Base-by-base conservation (phyloP, 2,113 vertebrate species). In the Chionodraco myersi region DNA sequence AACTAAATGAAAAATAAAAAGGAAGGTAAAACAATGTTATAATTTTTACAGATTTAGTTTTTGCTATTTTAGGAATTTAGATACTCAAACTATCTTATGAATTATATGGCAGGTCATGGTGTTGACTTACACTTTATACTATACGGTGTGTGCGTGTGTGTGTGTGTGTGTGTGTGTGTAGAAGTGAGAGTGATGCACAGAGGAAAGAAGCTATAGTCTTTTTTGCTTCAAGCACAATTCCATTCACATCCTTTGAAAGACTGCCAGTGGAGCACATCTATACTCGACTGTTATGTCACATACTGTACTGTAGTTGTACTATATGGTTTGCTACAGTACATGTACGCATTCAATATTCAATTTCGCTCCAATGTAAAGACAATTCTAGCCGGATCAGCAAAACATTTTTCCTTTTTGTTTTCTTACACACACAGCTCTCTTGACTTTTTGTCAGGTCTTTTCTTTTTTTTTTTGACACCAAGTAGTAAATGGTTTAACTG, bases 161-260 rank as follows among this genome's bases (percentile, higher is more conserved):
- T 30, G 2, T 26, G 26, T 3, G 26, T 26, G 2, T 30, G 2
- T 26, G 13, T 66, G 8, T 51, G 61, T 60, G 53, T 56, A 30
- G n/a, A 14, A 30, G 78, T 53, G 60, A 26, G 57, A 71, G 79
- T 58, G 53, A 62, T 69, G 45, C 10, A 66, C 48, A 45, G 8
- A 61, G 23, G 57, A 84, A 75, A 79, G 18, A 30, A 75, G 59
- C 60, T 52, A 53, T 30, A 59, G 60, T 63, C 21, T 58, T 47
- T 75, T 62, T 70, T 76, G 51, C 64, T 75, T 36, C n/a, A 56
- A 66, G 73, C 47, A 36, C 57, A 45, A 16, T 86, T 74, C 59
- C 45, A n/a, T 72, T 70, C 72, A 82, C 41, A 47, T 48, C 58
- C 44, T 36, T 57, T 79, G 62, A 88, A 47, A 53, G 21, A 70